phyloP scores from a whole-genome alignment of 1,140 invertebrate genomes.

The Sycophila sp. region DNA sequence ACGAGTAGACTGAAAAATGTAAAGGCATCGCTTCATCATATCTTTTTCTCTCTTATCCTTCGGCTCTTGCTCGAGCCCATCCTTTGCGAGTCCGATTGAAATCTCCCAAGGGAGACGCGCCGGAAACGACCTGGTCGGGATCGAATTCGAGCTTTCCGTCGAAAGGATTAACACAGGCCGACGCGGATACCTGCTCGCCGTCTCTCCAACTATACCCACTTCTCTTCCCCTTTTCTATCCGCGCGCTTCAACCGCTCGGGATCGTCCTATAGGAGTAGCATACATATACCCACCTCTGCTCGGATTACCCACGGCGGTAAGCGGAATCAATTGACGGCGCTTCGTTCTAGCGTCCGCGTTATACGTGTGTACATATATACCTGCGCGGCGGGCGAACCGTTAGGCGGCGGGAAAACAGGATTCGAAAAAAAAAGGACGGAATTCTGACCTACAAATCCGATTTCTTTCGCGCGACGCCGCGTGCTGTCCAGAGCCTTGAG shows the following conservation, averaged over 20 bases:
- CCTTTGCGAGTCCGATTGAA: too few relatives aligned
- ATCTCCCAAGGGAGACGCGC: not conserved
- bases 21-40: too few relatives aligned
- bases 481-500: too few relatives aligned
- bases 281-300: too few relatives aligned
- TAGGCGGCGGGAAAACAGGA: not conserved
- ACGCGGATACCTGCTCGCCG: not conserved
- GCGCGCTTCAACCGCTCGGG: not conserved
- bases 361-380: not conserved
- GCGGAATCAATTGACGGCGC: conserved; percentile 9
- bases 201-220: too few relatives aligned
- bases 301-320: not conserved
- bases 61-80: too few relatives aligned
- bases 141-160: conserved; percentile 24
- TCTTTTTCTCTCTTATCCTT: too few relatives aligned
- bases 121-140: conserved; percentile 19
- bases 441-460: conserved; percentile 1
- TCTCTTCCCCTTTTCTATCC: not conserved
- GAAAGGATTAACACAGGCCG: conserved; percentile 17
- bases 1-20: too few relatives aligned
- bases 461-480: too few relatives aligned
- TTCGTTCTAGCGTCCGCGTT: not conserved
- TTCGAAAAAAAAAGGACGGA: not conserved
- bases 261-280: too few relatives aligned
- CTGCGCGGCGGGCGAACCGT: not conserved